Evolutionary conservation across 1,140 invertebrate genomes (phyloP), one percentile per base, ranked within the genome.

Genomic region (Megathymus violae): DNA sequence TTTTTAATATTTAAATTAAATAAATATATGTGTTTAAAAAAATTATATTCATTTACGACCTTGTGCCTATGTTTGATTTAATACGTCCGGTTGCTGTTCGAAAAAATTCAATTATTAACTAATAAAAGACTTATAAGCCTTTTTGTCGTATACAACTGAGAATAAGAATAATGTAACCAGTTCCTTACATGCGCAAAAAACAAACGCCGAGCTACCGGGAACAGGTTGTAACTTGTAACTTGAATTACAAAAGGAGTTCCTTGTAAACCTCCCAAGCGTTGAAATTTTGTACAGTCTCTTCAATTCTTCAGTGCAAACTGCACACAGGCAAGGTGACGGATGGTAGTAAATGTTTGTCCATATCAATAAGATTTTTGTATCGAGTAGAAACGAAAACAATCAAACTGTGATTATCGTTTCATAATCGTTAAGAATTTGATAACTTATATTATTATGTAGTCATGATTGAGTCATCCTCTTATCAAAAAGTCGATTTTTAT

Each of bases 221-320:
- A 59, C 56, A 59, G 56, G 56, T 59, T 59, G 56, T 47, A 59
- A n/a, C n/a, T n/a, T n/a, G 43, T 43, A 47, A 43, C 47, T 47
- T 59, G 36, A 59, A 47, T 59, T 59, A 59, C 54, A 59, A 59
- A 59, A 59, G 56, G 56, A 47, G 46, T 58, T 59, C 47, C 56
- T 59, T 59, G 43, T 59, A 10, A 59, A 47, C 47, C 56, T 46
- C 10, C 27, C 56, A 59, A 47, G 56, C 56, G 41, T 59, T 59
- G 36, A 47, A 59, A 14, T 36, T 46, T 27, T 7, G 34, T 52
- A 52, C 14, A 16, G 16, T 41, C 31, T 27, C 25, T 46, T 56
- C 10, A 44, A n/a, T 46, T 10, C 19, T 56, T 54, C 38, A 56
- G 9, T n/a, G n/a, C 11, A 22, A 14, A 14, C 19, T 56, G 10